Conservation (phyloP, 2,113 vertebrate species). For the Parotia lawesii region DNA sequence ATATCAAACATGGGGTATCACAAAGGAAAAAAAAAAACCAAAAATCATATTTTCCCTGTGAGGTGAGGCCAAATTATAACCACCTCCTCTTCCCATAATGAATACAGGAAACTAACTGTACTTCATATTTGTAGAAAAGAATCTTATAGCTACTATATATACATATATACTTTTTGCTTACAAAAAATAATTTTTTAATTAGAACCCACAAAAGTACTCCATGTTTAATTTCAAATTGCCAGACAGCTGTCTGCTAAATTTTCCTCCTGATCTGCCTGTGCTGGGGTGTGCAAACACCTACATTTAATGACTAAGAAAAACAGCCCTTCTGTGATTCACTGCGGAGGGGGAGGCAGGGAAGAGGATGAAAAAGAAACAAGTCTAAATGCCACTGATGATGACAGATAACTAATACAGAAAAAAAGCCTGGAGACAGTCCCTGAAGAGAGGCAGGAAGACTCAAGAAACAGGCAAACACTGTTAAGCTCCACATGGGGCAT, state of each 20-base stretch:
- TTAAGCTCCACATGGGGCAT: neutral
- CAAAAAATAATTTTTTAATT: neutral
- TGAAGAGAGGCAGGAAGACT: neutral
- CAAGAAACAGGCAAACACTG: neutral
- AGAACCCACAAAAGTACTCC: neutral
- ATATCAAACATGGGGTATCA: neutral
- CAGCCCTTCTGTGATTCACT: slow-evolving; percentile 13
- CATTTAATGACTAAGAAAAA: slow-evolving; percentile 49
- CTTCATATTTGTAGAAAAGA: neutral
- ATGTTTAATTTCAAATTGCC: slow-evolving; percentile 9
- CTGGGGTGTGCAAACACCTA: slow-evolving; percentile 28
- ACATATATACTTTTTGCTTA: neutral
- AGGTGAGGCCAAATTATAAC: neutral
- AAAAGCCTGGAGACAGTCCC: neutral
- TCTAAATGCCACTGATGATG: slow-evolving; percentile 34
- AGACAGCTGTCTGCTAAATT: slow-evolving; percentile 42
- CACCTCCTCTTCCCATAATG: neutral
- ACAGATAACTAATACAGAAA: neutral
- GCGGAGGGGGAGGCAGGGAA: neutral
- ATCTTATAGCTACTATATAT: neutral
- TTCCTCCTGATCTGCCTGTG: neutral
- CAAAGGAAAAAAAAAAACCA: neutral
- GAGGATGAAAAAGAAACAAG: neutral
- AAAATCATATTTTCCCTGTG: neutral
- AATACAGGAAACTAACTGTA: neutral